Conservation (phyloP, 2,113 vertebrate species). For the Ceratotherium simum region DNA sequence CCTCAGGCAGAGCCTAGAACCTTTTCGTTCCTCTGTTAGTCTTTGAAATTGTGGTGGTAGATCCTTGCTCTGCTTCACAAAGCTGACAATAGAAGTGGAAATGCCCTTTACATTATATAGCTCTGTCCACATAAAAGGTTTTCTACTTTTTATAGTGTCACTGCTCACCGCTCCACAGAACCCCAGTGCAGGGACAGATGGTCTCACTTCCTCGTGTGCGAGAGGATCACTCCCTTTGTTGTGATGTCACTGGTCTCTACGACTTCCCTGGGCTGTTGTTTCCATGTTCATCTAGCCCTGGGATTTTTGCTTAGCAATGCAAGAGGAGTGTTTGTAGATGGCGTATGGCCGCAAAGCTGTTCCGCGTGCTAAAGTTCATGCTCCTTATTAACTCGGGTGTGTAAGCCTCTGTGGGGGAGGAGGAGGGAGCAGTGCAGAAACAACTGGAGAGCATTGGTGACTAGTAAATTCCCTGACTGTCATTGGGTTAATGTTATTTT, state of each 20-base stretch:
- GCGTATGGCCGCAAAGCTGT: neutral
- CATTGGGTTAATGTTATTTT: neutral
- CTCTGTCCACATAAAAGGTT: neutral
- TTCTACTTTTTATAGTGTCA: neutral
- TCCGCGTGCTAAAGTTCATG: neutral
- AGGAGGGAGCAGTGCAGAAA: neutral
- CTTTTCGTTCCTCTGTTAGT: neutral
- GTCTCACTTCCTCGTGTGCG: neutral
- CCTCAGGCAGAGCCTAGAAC: neutral
- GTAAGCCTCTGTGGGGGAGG: neutral
- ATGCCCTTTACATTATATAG: neutral
- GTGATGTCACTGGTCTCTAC: neutral
- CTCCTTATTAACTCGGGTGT: neutral
- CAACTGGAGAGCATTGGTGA: neutral
- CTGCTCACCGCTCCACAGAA: neutral
- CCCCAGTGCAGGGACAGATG: neutral
- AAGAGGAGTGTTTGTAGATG: neutral
- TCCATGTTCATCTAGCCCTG: neutral
- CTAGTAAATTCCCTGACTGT: neutral
- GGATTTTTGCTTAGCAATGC: slow-evolving; percentile 17
- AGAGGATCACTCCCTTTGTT: neutral
- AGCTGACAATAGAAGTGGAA: neutral
- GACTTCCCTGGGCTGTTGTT: neutral
- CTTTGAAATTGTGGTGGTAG: slow-evolving; percentile 39
- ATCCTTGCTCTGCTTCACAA: neutral